A percentile compares a stretch with the other conserved stretches of the same genome.
Conservation (phyloP, 1,140 invertebrate genomes). For the Gryllus bimaculatus region DNA sequence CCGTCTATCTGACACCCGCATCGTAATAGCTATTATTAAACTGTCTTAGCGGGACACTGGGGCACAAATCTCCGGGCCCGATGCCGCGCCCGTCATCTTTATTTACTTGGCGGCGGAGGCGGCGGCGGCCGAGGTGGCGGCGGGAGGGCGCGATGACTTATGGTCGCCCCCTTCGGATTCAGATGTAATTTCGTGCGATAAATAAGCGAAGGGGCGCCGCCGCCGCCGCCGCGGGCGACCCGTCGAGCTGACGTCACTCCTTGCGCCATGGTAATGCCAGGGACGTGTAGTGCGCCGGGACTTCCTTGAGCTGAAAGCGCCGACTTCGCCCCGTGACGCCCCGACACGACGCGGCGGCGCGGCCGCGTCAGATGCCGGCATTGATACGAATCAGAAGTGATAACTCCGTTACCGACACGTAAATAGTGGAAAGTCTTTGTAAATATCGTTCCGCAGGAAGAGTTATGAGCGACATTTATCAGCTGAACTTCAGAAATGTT, state of each 20-base stretch:
- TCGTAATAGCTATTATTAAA: slow-evolving; percentile 6
- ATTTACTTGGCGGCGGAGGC: neutral
- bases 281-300: too few relatives aligned
- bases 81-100: neutral
- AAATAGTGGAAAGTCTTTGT: too few relatives aligned
- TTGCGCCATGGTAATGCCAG: too few relatives aligned
- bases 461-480: too few relatives aligned
- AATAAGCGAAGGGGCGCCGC: neutral
- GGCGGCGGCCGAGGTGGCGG: neutral
- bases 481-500: too few relatives aligned
- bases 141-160: neutral
- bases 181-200: neutral
- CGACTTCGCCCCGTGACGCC: neutral
- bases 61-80: neutral
- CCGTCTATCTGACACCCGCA: slow-evolving; percentile 2
- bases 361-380: neutral
- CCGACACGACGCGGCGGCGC: too few relatives aligned
- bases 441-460: too few relatives aligned
- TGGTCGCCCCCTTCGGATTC: neutral
- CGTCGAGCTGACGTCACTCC: too few relatives aligned
- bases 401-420: too few relatives aligned
- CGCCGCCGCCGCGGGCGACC: too few relatives aligned
- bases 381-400: too few relatives aligned
- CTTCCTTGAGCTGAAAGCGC: too few relatives aligned
- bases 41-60: neutral